Evolutionary conservation across 2,113 vertebrate genomes (phyloP).

Genomic region (Phaethon lepturus): DNA sequence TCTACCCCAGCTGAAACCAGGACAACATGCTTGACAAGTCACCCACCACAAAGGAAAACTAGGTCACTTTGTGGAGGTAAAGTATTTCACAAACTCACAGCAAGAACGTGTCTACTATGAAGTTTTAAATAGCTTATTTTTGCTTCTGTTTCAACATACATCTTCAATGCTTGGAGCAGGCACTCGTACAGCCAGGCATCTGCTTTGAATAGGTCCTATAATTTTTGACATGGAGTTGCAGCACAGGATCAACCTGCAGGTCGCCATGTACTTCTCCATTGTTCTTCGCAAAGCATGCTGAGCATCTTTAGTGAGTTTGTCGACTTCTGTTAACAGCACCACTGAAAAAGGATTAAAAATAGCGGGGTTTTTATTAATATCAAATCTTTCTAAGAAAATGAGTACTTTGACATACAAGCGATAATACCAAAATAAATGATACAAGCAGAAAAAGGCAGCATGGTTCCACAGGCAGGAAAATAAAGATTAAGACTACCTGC

Average conservation of each 20-base stretch:
- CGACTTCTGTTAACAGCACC: slow-evolving; percentile 94
- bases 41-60: background rate
- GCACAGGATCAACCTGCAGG: slow-evolving; percentile 93
- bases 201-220: slow-evolving; percentile 92
- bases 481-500: background rate
- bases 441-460: background rate
- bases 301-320: slow-evolving; percentile 95
- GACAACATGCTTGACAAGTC: background rate
- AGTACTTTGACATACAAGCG: background rate
- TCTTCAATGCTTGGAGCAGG: slow-evolving; percentile 92
- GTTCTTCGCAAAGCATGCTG: slow-evolving; percentile 96
- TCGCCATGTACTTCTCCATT: slow-evolving; percentile 98
- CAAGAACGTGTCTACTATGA: background rate
- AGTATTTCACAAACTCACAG: background rate
- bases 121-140: background rate
- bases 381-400: background rate
- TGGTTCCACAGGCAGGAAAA: background rate
- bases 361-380: background rate
- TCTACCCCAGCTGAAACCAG: no score
- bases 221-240: slow-evolving; percentile 97
- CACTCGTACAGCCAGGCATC: slow-evolving; percentile 92
- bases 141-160: slow-evolving; percentile 68
- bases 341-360: slow-evolving; percentile 78
- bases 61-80: background rate
- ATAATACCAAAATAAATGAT: background rate